Percentiles rank a stretch among this genome's conserved stretches.
Conservation (phyloP, 2,113 vertebrate species). For the Muntiacus muntjak region DNA sequence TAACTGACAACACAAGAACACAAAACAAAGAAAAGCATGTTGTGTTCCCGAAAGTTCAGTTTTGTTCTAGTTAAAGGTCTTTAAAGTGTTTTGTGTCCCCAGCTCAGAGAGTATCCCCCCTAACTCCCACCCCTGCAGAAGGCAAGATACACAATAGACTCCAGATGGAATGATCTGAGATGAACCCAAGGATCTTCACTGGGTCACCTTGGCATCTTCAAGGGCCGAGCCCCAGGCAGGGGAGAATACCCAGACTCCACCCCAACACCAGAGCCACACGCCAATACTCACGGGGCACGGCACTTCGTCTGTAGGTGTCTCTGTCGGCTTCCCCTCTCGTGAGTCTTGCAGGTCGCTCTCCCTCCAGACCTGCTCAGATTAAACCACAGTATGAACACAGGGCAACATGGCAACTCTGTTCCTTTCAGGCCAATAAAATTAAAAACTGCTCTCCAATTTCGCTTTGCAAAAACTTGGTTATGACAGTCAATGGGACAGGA, state of each 20-base stretch:
- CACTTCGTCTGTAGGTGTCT: conserved; percentile 95
- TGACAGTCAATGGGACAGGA: neutral
- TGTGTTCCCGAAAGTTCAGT: neutral
- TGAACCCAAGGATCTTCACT: neutral
- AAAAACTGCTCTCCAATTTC: neutral
- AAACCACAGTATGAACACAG: neutral
- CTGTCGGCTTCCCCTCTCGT: conserved; percentile 95
- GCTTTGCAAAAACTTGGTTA: neutral
- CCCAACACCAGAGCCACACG: rapidly evolving
- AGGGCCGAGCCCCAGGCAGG: neutral
- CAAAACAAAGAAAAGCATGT: neutral
- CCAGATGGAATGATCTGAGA: neutral
- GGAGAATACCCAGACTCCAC: neutral
- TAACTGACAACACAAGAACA: neutral
- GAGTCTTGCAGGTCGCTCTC: conserved; percentile 95
- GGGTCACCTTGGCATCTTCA: neutral
- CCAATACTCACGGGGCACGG: conserved; percentile 88
- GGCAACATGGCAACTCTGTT: neutral
- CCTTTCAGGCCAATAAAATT: neutral
- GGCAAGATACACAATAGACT: neutral
- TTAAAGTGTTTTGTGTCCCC: neutral
- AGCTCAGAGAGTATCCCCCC: neutral
- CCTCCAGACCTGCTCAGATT: conserved; percentile 89
- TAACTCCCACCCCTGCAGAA: neutral
- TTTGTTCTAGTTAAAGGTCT: neutral